Evolutionary conservation across 2,888 invertebrate genomes (phyloP).

Genomic region (Brassicogethes aeneus): DNA sequence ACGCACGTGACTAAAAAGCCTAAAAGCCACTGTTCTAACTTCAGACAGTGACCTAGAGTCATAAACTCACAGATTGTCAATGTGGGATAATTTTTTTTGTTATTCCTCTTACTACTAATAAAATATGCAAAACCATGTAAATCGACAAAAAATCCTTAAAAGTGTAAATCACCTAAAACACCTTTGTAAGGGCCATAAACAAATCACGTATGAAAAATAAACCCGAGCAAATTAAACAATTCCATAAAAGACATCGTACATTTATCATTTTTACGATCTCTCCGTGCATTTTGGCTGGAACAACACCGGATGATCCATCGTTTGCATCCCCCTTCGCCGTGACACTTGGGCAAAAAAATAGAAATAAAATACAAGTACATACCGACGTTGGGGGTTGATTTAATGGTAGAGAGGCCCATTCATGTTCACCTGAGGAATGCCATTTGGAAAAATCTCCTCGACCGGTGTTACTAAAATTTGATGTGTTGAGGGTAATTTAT

Average conservation of each 20-base stretch:
- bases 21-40: no score
- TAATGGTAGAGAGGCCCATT: not conserved
- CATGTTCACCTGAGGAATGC: slow-evolving; percentile 17
- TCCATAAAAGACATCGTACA: not conserved
- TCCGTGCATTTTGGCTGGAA: not conserved
- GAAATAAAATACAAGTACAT: not conserved
- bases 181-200: no score
- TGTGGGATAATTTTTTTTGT: no score
- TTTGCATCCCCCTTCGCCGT: not conserved
- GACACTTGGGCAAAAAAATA: not conserved
- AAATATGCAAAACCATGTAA: no score
- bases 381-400: not conserved
- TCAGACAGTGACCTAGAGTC: no score
- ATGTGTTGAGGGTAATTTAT: not conserved
- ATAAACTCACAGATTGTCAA: no score
- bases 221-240: not conserved
- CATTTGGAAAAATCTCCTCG: not conserved
- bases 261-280: not conserved
- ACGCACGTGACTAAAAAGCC: no score
- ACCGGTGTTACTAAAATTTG: not conserved
- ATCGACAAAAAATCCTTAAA: no score
- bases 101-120: no score
- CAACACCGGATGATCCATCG: not conserved
- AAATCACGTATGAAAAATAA: no score
- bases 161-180: no score